A percentile compares a stretch with the other conserved stretches of the same genome.
These are phyloP conservation scores for Calameuta pallipes DNA, from an alignment of 2,888 invertebrate species.

Conservation along the genomic window DNA sequence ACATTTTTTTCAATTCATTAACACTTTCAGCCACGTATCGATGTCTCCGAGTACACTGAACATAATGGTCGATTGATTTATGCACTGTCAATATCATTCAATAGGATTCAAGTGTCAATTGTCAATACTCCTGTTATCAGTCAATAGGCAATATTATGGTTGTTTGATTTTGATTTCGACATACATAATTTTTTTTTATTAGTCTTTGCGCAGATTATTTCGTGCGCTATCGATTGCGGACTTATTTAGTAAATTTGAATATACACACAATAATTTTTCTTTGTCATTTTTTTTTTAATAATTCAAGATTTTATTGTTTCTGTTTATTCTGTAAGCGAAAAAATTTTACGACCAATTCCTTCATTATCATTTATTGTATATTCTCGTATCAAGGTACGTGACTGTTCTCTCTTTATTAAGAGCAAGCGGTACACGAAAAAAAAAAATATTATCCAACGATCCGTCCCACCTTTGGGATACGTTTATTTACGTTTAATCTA, in stretches of 20 bases:
- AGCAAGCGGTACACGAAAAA: not conserved
- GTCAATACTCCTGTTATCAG: not conserved
- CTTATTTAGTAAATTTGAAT: not conserved
- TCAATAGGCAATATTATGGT: not conserved
- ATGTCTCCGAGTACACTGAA: not conserved
- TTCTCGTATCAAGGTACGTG: not conserved
- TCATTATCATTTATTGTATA: not conserved
- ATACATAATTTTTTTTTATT: not conserved
- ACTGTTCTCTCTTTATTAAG: not conserved
- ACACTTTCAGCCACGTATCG: not conserved
- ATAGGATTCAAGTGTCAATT: not conserved
- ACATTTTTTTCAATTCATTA: not conserved
- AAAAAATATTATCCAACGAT: not conserved
- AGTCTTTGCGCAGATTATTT: not conserved
- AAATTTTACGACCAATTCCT: not conserved
- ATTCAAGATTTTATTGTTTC: not conserved
- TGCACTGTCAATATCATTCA: not conserved
- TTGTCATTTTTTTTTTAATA: not conserved
- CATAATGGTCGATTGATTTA: not conserved
- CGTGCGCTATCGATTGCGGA: not conserved
- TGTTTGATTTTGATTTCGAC: not conserved
- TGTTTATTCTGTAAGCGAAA: not conserved
- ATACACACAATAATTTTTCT: no score
- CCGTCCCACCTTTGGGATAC: not conserved
- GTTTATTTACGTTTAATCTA: not conserved